Evolutionary conservation across 1,140 invertebrate species (phyloP).

Genomic region (Bradysia coprophila): DNA sequence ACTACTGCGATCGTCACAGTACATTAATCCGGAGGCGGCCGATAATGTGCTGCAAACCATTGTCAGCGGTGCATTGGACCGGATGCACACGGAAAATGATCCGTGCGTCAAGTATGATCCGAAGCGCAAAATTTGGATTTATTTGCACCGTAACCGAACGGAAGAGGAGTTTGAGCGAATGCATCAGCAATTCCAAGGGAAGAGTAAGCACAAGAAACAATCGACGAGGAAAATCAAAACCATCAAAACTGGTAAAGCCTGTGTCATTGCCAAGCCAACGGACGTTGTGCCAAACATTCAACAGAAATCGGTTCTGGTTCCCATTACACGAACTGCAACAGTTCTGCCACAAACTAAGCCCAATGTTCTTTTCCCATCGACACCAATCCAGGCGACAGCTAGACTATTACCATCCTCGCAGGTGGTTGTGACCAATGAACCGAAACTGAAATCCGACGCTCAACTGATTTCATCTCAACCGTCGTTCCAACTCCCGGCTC

Average conservation of each 20-base stretch:
- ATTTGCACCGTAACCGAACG: conserved; percentile 59
- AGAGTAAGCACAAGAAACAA: conserved; percentile 18
- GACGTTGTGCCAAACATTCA: not conserved
- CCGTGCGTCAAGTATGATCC: conserved; percentile 83
- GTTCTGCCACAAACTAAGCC: not conserved
- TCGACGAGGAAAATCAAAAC: conserved; percentile 11
- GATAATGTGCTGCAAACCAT: conserved; percentile 61
- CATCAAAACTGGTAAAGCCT: not conserved
- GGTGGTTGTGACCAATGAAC: not conserved
- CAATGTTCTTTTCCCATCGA: not conserved
- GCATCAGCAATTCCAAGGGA: conserved; percentile 26
- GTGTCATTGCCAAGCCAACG: not conserved
- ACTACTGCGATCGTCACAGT: conserved; percentile 43
- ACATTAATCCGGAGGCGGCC: conserved; percentile 49
- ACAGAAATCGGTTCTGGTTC: not conserved
- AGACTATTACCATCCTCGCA: not conserved
- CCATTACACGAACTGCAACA: not conserved
- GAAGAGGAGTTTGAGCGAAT: conserved; percentile 54
- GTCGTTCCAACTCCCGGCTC: not conserved
- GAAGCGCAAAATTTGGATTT: conserved; percentile 78
- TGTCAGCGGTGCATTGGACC: conserved; percentile 73
- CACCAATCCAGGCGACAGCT: not conserved
- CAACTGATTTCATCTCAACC: not conserved
- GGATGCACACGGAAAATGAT: conserved; percentile 74
- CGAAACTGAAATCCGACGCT: no score